Evolutionary conservation across 23 tunicate species (phyloP).

Genomic region (Halocynthia aurantium): DNA sequence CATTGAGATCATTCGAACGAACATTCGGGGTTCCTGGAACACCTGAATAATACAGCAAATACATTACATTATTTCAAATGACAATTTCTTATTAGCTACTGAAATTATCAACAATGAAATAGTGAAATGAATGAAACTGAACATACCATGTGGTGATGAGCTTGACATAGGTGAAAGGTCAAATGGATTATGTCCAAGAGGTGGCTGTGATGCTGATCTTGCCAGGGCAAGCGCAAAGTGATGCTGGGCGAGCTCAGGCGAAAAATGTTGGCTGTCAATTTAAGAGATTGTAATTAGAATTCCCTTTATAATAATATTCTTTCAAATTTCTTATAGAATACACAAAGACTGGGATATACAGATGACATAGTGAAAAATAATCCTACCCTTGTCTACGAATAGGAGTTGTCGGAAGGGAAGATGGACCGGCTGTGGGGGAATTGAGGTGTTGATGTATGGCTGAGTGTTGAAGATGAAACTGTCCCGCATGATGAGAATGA

Average conservation of each 20-base stretch:
- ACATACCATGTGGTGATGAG: constrained; percentile 3
- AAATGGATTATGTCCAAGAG: constrained; percentile 3
- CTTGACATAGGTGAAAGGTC: constrained; percentile 2
- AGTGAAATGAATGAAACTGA: not conserved
- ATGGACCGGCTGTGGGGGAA: constrained; percentile 46
- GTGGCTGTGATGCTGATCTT: constrained; percentile 19
- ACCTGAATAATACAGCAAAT: constrained; percentile 21
- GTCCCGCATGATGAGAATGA: constrained; percentile 8
- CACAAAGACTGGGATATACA: too few relatives aligned
- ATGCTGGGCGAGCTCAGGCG: constrained; percentile 22
- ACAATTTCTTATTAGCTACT: too few relatives aligned
- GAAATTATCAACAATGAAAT: too few relatives aligned
- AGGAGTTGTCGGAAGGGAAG: constrained; percentile 72
- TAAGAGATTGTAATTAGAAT: not conserved
- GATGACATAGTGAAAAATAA: not conserved
- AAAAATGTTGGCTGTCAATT: constrained; percentile 11
- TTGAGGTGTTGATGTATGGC: not conserved
- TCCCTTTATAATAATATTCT: not conserved
- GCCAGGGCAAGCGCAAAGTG: constrained; percentile 19
- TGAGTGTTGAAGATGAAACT: not conserved
- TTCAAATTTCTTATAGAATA: too few relatives aligned
- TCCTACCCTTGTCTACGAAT: constrained; percentile 37
- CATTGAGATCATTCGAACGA: constrained; percentile 9
- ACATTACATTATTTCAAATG: not conserved
- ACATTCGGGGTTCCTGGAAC: constrained; percentile 11